These are phyloP conservation scores for Nowickia ferox DNA, from an alignment of 2,888 invertebrate genomes.

Conservation along the genomic window DNA sequence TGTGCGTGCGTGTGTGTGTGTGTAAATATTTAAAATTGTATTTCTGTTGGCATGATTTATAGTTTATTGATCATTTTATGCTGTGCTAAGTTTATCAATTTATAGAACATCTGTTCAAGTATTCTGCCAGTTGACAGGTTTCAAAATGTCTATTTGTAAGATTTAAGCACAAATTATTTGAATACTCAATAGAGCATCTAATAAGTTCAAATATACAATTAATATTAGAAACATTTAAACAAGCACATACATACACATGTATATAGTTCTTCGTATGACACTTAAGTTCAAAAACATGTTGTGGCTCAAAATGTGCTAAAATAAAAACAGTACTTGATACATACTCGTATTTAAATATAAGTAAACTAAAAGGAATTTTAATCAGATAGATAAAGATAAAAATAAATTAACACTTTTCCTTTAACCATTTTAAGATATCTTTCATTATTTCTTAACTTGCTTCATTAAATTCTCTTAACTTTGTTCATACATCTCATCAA, in stretches of 20 bases:
- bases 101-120: slow-evolving; percentile 29
- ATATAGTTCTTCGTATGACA: no score
- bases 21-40: slow-evolving; percentile 1
- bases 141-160: slow-evolving; percentile 58
- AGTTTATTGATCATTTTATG: slow-evolving; percentile 73
- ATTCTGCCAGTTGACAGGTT: slow-evolving; percentile 57
- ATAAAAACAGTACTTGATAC: no score
- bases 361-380: no score
- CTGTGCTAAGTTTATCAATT: slow-evolving; percentile 66
- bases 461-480: background rate
- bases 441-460: background rate
- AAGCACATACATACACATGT: background rate
- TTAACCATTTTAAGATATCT: background rate
- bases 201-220: slow-evolving; percentile 25
- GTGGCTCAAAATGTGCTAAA: no score
- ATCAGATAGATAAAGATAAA: no score
- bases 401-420: background rate
- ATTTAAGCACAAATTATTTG: slow-evolving; percentile 14
- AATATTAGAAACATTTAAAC: background rate
- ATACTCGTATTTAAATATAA: no score
- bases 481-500: background rate
- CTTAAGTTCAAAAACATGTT: no score
- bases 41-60: slow-evolving; percentile 29
- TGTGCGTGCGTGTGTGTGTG: background rate
- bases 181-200: slow-evolving; percentile 44